Base-by-base conservation (phyloP, 2,797 vertebrate species). In the Siniperca obscura region DNA sequence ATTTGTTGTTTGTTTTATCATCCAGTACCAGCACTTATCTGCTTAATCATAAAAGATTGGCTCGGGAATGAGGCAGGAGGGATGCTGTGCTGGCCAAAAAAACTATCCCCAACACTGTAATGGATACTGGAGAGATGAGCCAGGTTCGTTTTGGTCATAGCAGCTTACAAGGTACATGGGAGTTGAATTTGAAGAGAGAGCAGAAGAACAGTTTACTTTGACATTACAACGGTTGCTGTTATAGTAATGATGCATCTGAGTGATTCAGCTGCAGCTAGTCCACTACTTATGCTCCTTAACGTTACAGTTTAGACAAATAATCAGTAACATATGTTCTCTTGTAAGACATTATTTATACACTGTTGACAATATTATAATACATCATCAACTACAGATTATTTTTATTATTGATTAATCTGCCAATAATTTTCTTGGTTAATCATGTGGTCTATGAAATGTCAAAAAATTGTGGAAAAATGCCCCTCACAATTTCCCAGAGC, bases 1-100 rank as follows among this genome's bases (percentile, higher is more conserved):
- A 86, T 92, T 94, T 91, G 89, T 85, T 92, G 91, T 94, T 94
- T 91, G 89, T 90, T 93, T 93, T 93, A 92, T 93, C 91, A 90
- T 92, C 89, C 86, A 88, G 80, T 74, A 84, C 74, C 82, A 79
- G 76, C 86, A 90, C 87, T 92, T 87, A 91, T 93, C 90, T 86
- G 81, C 80, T 89, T 91, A 86, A 92, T 93, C 91, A 93, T 87
- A 90, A 88, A 90, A 87, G 92, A 93, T 86, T 83, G 87, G 85
- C 85, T 76, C 61, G 80, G 80, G 88, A 90, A 83, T 52, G 78
- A 88, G 74, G 76, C 87, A 72, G 87, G 78, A 80, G 76, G 83
- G 83, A 87, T 25, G 10, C 62, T 44, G 68, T 8, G 53, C 71
- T 40, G 81, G 84, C 79, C 82, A 84, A 83, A 85, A 75, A 85